Evolutionary conservation across 2,113 vertebrate genomes (phyloP), one percentile per base, ranked within the genome.

Genomic region (Leptosomus discolor): DNA sequence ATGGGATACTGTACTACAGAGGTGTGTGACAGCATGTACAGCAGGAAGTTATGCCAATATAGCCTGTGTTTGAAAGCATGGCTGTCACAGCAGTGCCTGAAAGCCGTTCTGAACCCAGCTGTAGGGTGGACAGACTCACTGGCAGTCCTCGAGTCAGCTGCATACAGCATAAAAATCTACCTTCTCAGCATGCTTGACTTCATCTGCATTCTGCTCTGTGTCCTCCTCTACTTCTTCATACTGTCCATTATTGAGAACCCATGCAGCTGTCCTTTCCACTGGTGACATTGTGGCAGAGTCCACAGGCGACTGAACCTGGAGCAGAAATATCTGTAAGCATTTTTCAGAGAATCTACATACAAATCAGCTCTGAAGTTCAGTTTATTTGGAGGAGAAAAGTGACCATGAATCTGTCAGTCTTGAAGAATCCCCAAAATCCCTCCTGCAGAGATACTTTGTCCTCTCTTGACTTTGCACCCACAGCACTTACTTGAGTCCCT

Each of bases 191-290:
- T 99, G 98, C 95, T 98, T 98, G 87, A 94, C 90, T 85, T 99
- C 98, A 18, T 99, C 99, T 57, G 97, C 97, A 86, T 96, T 98
- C 94, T 97, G 98, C 43, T 98, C 97, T 3, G 56, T 30, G 8
- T 98, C 98, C 76, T 98, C 98, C 84, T 99, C 98, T 9, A 98
- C 97, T 48, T 99, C 99, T 84, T 99, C 99, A n/a, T 99, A 99
- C 73, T 99, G 99, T 2, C 99, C 99, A 4, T 99, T 99, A 97
- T 99, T 99, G 34, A 99, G 98, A 89, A 99, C 99, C 99, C 99
- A 99, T 0, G 99, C 99, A 1, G 99, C 99, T 12, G 99, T 99
- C 93, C 99, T 98, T 97, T 99, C 99, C 91, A 99, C 99, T 0
- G 99, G 99, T 12, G 99, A 99, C 99, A 99, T 99, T 2, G 98